Conservation (phyloP, 2,113 vertebrate genomes). For the Triplophysa siluroides region DNA sequence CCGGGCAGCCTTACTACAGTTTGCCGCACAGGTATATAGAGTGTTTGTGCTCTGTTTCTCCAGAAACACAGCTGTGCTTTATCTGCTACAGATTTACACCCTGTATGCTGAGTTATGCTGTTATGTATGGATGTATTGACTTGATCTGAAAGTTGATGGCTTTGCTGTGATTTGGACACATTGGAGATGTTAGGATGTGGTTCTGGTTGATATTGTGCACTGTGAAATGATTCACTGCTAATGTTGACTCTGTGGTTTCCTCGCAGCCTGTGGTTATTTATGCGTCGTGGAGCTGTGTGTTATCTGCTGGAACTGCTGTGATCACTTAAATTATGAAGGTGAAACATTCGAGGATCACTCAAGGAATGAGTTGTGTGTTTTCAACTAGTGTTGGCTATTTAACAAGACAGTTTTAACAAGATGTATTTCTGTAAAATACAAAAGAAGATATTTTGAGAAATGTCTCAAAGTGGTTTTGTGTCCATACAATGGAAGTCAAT, state of each 20-base stretch:
- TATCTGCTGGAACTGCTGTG: slow-evolving; percentile 9
- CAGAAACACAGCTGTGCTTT: slow-evolving; percentile 33
- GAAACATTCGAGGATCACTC: slow-evolving; percentile 6
- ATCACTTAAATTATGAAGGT: slow-evolving; percentile 20
- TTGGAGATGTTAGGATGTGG: neutral
- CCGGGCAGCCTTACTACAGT: slow-evolving; percentile 77
- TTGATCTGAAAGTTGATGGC: neutral
- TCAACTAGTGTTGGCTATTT: neutral
- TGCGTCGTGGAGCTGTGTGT: neutral
- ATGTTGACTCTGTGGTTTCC: neutral
- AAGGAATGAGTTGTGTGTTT: slow-evolving; percentile 29
- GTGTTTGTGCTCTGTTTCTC: slow-evolving; percentile 65
- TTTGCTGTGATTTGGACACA: neutral
- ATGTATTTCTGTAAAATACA: neutral
- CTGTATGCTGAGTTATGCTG: slow-evolving; percentile 1
- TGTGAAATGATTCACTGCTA: neutral
- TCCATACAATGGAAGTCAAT: too few relatives aligned
- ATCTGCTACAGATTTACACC: neutral
- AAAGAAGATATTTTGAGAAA: too few relatives aligned
- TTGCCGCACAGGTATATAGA: slow-evolving; percentile 78
- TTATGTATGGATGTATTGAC: neutral
- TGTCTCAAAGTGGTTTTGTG: too few relatives aligned
- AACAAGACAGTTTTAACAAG: too few relatives aligned
- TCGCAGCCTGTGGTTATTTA: slow-evolving; percentile 9
- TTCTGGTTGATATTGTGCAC: neutral